A percentile compares a stretch with the other conserved stretches of the same genome.
These are phyloP conservation scores for Megaustenia siamemsis DNA, from an alignment of 2,888 invertebrate genomes.

Conservation along the genomic window DNA sequence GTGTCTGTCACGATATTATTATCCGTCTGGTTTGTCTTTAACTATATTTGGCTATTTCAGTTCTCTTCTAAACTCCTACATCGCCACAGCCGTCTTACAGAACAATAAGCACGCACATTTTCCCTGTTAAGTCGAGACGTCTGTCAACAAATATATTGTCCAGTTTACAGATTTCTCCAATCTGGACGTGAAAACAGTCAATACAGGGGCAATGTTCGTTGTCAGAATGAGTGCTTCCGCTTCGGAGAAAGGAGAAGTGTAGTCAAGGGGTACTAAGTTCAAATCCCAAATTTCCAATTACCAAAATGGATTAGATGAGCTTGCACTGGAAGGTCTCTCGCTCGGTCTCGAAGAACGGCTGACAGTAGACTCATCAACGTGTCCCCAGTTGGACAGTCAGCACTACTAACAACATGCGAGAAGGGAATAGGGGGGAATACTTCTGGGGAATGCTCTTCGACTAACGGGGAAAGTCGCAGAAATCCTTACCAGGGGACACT, in stretches of 20 bases:
- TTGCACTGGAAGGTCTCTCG: slow-evolving; percentile 16
- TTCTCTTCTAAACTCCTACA: no score
- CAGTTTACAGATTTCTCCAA: background rate
- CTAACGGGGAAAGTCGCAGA: no score
- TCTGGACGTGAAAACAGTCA: background rate
- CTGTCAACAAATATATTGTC: background rate
- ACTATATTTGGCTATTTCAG: no score
- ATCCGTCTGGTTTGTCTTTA: no score
- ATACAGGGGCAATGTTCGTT: background rate
- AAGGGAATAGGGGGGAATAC: background rate
- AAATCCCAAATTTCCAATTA: slow-evolving; percentile 38
- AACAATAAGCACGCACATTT: background rate
- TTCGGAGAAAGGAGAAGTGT: background rate
- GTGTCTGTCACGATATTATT: no score
- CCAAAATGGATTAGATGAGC: slow-evolving; percentile 34
- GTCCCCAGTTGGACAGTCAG: background rate
- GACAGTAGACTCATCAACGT: background rate
- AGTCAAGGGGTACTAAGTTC: slow-evolving; percentile 20
- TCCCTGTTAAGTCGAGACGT: background rate
- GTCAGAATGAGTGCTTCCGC: background rate
- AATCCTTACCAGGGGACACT: no score
- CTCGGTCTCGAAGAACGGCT: background rate
- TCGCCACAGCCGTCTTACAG: no score
- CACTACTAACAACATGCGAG: background rate
- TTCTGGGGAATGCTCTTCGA: no score